These are phyloP conservation scores for Tiliacea aurago DNA, from an alignment of 2,888 invertebrate species.

Conservation along the genomic window DNA sequence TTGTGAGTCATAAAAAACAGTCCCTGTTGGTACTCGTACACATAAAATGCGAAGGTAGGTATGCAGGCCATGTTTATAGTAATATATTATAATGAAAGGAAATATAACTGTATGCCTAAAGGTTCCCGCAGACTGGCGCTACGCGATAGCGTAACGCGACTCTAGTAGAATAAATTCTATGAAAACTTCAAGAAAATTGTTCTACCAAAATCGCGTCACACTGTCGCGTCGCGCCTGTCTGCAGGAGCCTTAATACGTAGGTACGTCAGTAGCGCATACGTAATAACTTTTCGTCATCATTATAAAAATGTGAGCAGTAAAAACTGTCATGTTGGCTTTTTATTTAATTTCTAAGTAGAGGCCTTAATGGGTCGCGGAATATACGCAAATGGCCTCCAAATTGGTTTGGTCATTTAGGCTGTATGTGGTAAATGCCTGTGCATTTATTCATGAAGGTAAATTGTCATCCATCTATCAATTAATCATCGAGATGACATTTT, in stretches of 20 bases:
- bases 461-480: constrained; percentile 24
- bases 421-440: constrained; percentile 36
- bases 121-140: too few species aligned
- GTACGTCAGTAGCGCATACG: constrained; percentile 29
- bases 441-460: constrained; percentile 47
- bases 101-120: constrained; percentile 33
- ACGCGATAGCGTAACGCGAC: too few species aligned
- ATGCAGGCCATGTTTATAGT: constrained; percentile 52
- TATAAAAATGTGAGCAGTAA: constrained; percentile 48
- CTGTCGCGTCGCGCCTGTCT: too few species aligned
- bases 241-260: neutral
- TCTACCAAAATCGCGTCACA: too few species aligned
- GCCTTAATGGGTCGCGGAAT: constrained; percentile 23
- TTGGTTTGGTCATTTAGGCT: constrained; percentile 42
- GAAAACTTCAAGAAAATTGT: too few species aligned
- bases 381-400: constrained; percentile 44
- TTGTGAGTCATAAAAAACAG: constrained; percentile 61
- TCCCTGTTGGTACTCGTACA: constrained; percentile 48
- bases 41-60: constrained; percentile 57
- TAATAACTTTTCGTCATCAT: constrained; percentile 47
- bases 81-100: constrained; percentile 53
- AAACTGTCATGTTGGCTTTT: constrained; percentile 47
- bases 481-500: constrained; percentile 42
- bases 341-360: constrained; percentile 50
- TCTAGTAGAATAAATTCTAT: too few species aligned